A percentile compares a stretch with the other conserved stretches of the same genome.
Evolutionary conservation across 2,797 vertebrate genomes (phyloP).

Genomic region (Alectoris magna): DNA sequence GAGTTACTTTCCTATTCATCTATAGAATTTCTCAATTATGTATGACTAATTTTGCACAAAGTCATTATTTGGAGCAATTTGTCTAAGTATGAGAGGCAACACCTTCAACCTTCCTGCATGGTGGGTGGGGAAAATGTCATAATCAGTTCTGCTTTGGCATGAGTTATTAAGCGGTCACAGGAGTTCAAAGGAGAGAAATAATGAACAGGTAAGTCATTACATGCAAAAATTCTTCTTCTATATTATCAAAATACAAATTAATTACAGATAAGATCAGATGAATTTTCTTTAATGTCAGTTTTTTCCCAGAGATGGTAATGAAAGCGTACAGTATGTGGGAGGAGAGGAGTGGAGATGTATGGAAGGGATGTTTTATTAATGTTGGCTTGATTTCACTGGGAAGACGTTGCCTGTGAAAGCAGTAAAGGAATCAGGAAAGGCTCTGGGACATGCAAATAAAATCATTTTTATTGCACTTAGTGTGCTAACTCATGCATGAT

Average conservation of each 20-base stretch:
- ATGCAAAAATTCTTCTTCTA: constrained; percentile 81
- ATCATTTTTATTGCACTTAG: constrained; percentile 74
- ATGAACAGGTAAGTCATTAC: constrained; percentile 84
- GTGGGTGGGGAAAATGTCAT: constrained; percentile 79
- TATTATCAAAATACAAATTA: constrained; percentile 86
- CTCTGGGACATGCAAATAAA: constrained; percentile 78
- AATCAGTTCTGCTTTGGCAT: constrained; percentile 69
- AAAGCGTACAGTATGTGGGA: constrained; percentile 67
- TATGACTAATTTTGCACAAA: constrained; percentile 88
- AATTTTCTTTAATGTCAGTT: constrained; percentile 80
- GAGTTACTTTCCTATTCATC: constrained; percentile 78
- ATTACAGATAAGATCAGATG: constrained; percentile 85
- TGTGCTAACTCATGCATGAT: constrained; percentile 74
- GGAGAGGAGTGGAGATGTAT: constrained; percentile 62
- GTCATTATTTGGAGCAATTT: constrained; percentile 88
- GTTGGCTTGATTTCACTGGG: constrained; percentile 66
- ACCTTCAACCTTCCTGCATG: constrained; percentile 81
- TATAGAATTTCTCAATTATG: constrained; percentile 85
- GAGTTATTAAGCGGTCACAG: constrained; percentile 82
- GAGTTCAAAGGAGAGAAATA: constrained; percentile 83
- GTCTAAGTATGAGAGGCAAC: constrained; percentile 83
- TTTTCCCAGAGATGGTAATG: constrained; percentile 82
- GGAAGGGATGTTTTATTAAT: constrained; percentile 73
- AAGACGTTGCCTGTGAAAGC: constrained; percentile 72
- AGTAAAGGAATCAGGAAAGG: constrained; percentile 69